phyloP scores from a whole-genome alignment of 1,140 invertebrate species.

The Aplysia californica region DNA sequence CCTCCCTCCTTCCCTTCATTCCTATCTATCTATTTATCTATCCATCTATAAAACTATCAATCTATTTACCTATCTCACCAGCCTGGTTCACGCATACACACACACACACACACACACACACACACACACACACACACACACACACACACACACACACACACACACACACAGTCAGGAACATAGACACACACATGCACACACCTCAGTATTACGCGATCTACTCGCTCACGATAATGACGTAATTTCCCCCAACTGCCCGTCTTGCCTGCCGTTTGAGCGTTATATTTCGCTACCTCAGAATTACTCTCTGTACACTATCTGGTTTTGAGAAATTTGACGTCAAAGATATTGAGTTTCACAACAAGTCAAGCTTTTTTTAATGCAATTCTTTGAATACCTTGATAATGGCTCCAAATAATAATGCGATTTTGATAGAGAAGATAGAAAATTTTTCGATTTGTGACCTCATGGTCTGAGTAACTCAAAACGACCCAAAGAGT shows the following conservation, averaged over 20 bases:
- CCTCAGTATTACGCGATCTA: not conserved
- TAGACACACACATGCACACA: not conserved
- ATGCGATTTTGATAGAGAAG: too few relatives aligned
- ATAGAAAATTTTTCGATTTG: too few relatives aligned
- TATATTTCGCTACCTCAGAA: not conserved
- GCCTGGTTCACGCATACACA: not conserved
- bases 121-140: not conserved
- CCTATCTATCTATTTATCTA: not conserved
- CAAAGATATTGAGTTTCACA: too few relatives aligned
- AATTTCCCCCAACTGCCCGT: not conserved
- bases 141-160: slow-evolving; percentile 16
- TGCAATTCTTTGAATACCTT: too few relatives aligned
- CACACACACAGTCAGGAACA: not conserved
- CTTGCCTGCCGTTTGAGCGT: not conserved
- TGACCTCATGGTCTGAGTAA: too few relatives aligned
- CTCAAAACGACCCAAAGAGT: too few relatives aligned
- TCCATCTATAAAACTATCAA: not conserved
- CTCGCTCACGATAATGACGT: not conserved
- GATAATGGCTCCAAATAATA: too few relatives aligned
- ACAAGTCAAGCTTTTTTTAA: too few relatives aligned
- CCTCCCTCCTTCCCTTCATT: not conserved
- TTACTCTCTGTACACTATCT: too few relatives aligned
- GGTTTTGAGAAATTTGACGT: too few relatives aligned
- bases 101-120: not conserved
- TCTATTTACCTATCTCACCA: not conserved